Conservation (phyloP, 2,113 vertebrate genomes). For the Corythornis vintsioides region DNA sequence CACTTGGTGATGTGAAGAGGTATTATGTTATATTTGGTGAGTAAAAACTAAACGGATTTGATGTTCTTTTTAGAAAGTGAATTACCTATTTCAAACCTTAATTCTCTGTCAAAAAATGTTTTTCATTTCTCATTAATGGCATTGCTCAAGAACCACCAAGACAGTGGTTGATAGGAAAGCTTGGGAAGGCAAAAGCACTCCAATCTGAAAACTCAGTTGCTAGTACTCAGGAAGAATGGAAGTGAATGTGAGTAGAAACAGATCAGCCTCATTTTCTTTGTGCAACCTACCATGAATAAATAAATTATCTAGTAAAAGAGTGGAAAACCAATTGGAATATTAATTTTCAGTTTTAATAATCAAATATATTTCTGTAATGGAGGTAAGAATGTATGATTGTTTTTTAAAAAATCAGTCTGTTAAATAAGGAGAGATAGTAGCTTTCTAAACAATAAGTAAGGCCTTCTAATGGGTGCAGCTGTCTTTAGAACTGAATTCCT, state of each 20-base stretch:
- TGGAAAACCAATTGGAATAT: neutral
- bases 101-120: neutral
- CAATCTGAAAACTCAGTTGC: neutral
- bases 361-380: neutral
- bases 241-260: neutral
- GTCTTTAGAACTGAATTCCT: neutral
- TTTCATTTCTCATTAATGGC: neutral
- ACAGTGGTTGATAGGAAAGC: neutral
- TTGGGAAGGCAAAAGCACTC: neutral
- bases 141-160: neutral
- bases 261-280: neutral
- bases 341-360: neutral
- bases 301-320: neutral
- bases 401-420: neutral
- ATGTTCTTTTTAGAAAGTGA: neutral
- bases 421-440: neutral
- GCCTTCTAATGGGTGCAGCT: neutral
- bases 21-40: neutral
- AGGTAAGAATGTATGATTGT: neutral
- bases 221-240: neutral
- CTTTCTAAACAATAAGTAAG: neutral
- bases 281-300: neutral
- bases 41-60: neutral
- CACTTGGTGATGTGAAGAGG: neutral
- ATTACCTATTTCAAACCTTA: neutral